These are phyloP conservation scores for Megamerina dolium DNA, from an alignment of 2,888 invertebrate species.

Conservation along the genomic window DNA sequence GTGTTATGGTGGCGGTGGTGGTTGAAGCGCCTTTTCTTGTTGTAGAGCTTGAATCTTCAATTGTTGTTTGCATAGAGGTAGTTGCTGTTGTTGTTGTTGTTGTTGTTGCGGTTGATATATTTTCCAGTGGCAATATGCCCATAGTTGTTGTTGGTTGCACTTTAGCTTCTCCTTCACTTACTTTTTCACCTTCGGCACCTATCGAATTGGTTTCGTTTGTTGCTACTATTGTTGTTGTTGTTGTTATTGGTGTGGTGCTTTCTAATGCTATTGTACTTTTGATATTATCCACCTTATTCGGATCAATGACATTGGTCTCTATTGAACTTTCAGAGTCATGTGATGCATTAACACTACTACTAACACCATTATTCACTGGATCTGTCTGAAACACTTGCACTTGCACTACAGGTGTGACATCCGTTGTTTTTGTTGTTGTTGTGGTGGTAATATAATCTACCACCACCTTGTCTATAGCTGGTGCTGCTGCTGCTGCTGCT, in stretches of 20 bases:
- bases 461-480: constrained; percentile 11
- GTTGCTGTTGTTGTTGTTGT: constrained; percentile 24
- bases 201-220: constrained; percentile 6
- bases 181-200: constrained; percentile 18
- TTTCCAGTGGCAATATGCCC: constrained; percentile 19
- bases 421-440: constrained; percentile 11
- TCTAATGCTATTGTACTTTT: too few relatives aligned
- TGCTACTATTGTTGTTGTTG: constrained; percentile 2
- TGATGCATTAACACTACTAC: constrained; percentile 2
- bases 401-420: constrained; percentile 24
- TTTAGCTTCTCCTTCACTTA: constrained; percentile 14
- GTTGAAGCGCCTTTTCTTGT: constrained; percentile 10
- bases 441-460: constrained; percentile 20
- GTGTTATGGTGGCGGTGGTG: constrained; percentile 7
- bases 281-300: constrained; percentile 22
- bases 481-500: constrained; percentile 13
- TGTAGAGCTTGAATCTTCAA: constrained; percentile 22
- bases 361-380: too few relatives aligned
- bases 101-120: constrained; percentile 21
- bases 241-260: constrained; percentile 18
- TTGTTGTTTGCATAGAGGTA: constrained; percentile 15
- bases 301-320: constrained; percentile 40
- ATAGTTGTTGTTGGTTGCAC: constrained; percentile 22
- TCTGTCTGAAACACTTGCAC: too few relatives aligned
- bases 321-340: constrained; percentile 29